A percentile compares a stretch with the other conserved stretches of the same genome.
Evolutionary conservation across 2,113 vertebrate species (phyloP).

Genomic region (Garra rufa): DNA sequence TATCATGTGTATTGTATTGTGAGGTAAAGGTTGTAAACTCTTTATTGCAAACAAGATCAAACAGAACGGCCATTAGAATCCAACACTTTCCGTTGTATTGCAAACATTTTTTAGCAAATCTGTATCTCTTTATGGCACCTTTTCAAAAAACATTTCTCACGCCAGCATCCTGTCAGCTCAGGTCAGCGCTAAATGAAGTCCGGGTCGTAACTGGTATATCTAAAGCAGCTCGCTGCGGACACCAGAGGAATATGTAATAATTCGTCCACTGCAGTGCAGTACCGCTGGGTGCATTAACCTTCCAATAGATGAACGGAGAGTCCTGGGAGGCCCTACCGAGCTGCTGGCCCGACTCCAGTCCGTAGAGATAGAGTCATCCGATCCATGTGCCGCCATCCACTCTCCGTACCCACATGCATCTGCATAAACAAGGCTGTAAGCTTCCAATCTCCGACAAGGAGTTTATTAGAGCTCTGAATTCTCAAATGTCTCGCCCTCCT

Average conservation of each 20-base stretch:
- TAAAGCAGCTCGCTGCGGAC: slow-evolving; percentile 2
- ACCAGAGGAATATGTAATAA: slow-evolving; percentile 35
- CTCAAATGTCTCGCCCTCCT: slow-evolving; percentile 21
- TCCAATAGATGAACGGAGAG: background rate
- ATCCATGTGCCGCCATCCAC: background rate
- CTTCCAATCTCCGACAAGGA: background rate
- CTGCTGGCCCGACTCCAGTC: background rate
- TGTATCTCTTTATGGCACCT: background rate
- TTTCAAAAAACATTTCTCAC: slow-evolving; percentile 16
- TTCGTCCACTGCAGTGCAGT: slow-evolving; percentile 17
- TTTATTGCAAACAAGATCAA: background rate
- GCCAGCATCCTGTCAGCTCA: slow-evolving; percentile 9
- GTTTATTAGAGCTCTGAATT: slow-evolving; percentile 22
- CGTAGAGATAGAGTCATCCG: background rate
- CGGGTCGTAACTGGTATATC: background rate
- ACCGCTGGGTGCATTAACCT: slow-evolving; percentile 39
- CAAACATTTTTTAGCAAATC: background rate
- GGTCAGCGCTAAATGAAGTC: slow-evolving; percentile 31
- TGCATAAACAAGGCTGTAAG: slow-evolving; percentile 15
- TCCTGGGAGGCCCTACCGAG: background rate
- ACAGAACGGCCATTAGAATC: background rate
- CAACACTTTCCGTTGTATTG: background rate
- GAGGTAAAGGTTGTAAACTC: background rate
- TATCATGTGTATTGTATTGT: background rate
- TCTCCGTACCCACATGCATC: background rate